Conservation (phyloP, 2,113 vertebrate genomes). For the Cyprinodon variegatus region DNA sequence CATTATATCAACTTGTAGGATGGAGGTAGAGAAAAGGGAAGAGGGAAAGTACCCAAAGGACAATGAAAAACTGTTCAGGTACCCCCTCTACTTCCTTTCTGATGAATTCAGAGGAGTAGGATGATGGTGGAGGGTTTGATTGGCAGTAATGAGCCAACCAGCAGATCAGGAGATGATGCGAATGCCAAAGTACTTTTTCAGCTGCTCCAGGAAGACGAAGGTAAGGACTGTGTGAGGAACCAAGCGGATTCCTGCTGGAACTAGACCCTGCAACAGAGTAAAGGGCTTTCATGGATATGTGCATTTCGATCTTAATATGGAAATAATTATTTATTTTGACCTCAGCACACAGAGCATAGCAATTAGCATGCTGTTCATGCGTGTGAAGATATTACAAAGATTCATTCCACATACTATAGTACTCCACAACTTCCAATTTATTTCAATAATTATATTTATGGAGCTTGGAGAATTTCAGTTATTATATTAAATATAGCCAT, state of each 20-base stretch:
- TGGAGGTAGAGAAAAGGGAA: constrained; percentile 46
- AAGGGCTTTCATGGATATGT: not conserved
- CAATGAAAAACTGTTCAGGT: not conserved
- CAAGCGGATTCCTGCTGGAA: constrained; percentile 88
- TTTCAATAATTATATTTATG: not conserved
- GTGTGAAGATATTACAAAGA: too few relatives aligned
- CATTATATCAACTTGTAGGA: constrained; percentile 3
- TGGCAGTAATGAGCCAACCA: not conserved
- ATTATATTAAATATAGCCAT: too few relatives aligned
- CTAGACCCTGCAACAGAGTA: constrained; percentile 81
- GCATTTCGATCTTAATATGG: not conserved
- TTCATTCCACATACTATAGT: too few relatives aligned
- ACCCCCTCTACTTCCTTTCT: constrained; percentile 22
- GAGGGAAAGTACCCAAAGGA: constrained; percentile 14
- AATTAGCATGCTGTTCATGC: not conserved
- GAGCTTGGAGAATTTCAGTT: not conserved
- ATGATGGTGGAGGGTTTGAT: not conserved
- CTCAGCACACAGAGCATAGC: not conserved
- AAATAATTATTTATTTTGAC: not conserved
- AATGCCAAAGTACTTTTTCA: constrained; percentile 88
- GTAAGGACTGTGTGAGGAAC: constrained; percentile 90
- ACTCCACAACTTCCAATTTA: not conserved
- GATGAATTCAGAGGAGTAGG: constrained; percentile 2
- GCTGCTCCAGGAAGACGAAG: constrained; percentile 90
- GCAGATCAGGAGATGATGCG: constrained; percentile 77